Evolutionary conservation across 2,113 vertebrate species (phyloP), one percentile per base, ranked within the genome.

Genomic region (Amblyopsis rosae): DNA sequence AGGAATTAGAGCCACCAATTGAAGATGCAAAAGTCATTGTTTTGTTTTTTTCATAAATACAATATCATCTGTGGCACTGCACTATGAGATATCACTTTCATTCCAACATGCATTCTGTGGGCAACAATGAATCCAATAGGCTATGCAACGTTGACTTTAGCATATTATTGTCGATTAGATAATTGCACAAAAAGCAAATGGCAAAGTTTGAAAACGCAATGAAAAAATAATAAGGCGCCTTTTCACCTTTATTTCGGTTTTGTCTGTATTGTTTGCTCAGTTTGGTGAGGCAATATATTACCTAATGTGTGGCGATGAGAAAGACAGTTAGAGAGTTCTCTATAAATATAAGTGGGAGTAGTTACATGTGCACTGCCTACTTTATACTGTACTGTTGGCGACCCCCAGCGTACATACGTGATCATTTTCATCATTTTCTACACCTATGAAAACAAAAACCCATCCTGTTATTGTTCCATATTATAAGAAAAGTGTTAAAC

Each of bases 371-470:
- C 41, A 70, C n/a, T 0, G 61, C 46, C 7, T 41, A 41, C 12
- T 1, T 53, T 32, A 11, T 15, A 12, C 73, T 71, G 87, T 82
- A 16, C 83, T 80, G 83, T 69, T 92, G 91, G 93, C 91, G 92
- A 87, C 92, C 86, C 89, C 91, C 80, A 90, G 91, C 80, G 92
- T 72, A 12, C 70, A 17, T 12, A 62, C 2, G 62, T 15, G 70
- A 73, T 76, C 6, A 41, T 49, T 71, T 61, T 49, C 6, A 49
- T 68, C 68, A 55, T 46, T 61, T 82, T 81, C 51, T 58, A 48
- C 13, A 51, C 74, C 26, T 26, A 65, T 57, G 59, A 62, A 49
- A 78, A 76, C 15, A 75, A 79, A 26, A 64, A 15, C 26, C 32
- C 6, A 9, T 53, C 4, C 49, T 9, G 0, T 46, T 9, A 9